Percentiles rank a stretch among this genome's conserved stretches.
Conservation (phyloP, 2,113 vertebrate species). For the Pseudois nayaur region DNA sequence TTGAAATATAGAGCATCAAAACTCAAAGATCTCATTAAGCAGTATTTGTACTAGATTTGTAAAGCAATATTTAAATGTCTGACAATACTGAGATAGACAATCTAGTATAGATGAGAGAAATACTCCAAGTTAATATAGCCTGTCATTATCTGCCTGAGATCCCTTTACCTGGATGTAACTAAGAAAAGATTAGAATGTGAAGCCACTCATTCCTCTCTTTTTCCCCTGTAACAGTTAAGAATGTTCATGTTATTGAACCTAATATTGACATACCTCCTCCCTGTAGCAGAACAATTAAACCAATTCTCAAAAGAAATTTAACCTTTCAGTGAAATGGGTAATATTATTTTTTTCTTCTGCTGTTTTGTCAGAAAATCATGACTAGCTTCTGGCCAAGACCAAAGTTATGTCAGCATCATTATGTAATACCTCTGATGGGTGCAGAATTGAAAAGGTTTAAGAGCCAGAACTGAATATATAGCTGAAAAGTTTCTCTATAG, state of each 20-base stretch:
- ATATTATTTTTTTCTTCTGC: background rate
- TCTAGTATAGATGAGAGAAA: background rate
- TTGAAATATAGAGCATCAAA: background rate
- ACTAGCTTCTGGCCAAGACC: background rate
- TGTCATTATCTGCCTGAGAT: background rate
- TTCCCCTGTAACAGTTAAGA: background rate
- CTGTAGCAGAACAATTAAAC: background rate
- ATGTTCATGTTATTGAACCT: background rate
- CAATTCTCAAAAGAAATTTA: constrained; percentile 15
- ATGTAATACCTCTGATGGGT: background rate
- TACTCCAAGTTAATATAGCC: background rate
- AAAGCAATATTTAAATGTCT: background rate
- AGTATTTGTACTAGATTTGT: background rate
- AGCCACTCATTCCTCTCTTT: background rate
- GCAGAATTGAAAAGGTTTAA: background rate
- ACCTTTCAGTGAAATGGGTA: background rate
- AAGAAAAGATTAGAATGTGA: background rate
- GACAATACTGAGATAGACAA: background rate
- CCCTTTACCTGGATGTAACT: background rate
- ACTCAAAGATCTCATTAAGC: background rate
- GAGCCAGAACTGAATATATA: background rate
- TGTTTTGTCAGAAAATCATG: constrained; percentile 25
- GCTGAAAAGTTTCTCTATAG: constrained; percentile 9
- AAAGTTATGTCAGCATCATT: background rate
- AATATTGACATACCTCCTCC: background rate